phyloP scores from a whole-genome alignment of 2,888 invertebrate species.

The Dryomyza anilis region DNA sequence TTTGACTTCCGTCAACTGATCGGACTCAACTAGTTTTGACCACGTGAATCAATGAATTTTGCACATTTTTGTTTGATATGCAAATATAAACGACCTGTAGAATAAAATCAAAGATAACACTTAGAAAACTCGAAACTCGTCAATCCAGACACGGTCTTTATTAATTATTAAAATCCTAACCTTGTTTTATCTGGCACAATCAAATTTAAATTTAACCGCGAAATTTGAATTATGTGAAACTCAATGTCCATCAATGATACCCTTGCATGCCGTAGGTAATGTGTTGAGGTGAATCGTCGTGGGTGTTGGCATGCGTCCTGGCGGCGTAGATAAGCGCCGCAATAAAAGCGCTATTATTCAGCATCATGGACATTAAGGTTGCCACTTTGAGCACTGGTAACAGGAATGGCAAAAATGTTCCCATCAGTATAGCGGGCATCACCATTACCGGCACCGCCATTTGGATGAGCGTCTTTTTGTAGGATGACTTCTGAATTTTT shows the following conservation, averaged over 20 bases:
- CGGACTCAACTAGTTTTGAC: too few relatives aligned
- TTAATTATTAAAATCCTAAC: not conserved
- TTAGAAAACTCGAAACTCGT: too few relatives aligned
- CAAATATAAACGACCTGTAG: too few relatives aligned
- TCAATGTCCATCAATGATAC: slow-evolving; percentile 36
- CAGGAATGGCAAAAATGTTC: slow-evolving; percentile 71
- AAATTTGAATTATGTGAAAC: too few relatives aligned
- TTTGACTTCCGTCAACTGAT: too few relatives aligned
- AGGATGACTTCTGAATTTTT: slow-evolving; percentile 44
- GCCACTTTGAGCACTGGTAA: slow-evolving; percentile 72
- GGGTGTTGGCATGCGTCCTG: slow-evolving; percentile 51
- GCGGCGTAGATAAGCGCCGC: slow-evolving; percentile 64
- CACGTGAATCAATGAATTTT: too few relatives aligned
- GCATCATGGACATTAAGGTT: slow-evolving; percentile 66
- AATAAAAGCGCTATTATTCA: slow-evolving; percentile 72
- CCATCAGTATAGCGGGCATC: slow-evolving; percentile 69
- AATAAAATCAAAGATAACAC: too few relatives aligned
- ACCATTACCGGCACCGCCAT: slow-evolving; percentile 65
- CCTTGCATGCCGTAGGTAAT: slow-evolving; percentile 48
- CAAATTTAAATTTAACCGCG: not conserved
- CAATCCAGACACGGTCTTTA: not conserved
- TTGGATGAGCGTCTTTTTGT: slow-evolving; percentile 54
- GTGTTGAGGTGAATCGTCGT: slow-evolving; percentile 47
- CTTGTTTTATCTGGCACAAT: not conserved
- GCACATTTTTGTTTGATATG: too few relatives aligned